Evolutionary conservation across 2,888 invertebrate genomes (phyloP).

Genomic region (Megaustenia siamemsis): DNA sequence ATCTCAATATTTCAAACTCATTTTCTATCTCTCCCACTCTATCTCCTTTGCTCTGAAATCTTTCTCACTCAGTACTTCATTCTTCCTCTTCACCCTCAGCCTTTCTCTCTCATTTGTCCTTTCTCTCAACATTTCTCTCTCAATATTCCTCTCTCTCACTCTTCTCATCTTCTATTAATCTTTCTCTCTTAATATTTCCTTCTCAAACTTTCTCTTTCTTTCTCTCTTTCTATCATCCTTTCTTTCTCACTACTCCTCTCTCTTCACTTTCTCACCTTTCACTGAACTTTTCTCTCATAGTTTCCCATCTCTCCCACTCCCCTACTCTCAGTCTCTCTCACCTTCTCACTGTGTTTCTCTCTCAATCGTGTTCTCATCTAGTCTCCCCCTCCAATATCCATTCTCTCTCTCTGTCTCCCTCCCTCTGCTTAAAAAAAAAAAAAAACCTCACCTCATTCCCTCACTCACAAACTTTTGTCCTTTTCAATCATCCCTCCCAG

Average conservation of each 20-base stretch:
- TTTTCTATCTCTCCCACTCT: too few relatives aligned
- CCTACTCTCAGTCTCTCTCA: too few relatives aligned
- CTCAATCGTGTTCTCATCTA: neutral
- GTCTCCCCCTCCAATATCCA: neutral
- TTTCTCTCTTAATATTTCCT: neutral
- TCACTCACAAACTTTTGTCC: neutral
- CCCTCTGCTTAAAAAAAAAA: too few relatives aligned
- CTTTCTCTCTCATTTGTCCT: too few relatives aligned
- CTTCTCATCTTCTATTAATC: neutral
- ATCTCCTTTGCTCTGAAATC: too few relatives aligned
- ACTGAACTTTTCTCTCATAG: too few relatives aligned
- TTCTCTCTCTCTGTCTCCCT: slow-evolving; percentile 20
- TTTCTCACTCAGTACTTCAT: neutral
- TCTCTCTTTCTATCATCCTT: too few relatives aligned
- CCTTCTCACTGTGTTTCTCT: slow-evolving; percentile 24
- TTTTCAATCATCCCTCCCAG: neutral
- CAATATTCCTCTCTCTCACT: too few relatives aligned
- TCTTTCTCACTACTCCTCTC: neutral
- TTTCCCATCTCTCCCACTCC: neutral
- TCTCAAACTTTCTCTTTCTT: too few relatives aligned
- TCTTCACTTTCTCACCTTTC: neutral
- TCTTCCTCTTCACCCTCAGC: neutral
- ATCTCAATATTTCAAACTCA: too few relatives aligned
- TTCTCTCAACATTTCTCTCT: too few relatives aligned
- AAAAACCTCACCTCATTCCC: too few relatives aligned